Evolutionary conservation across 2,113 vertebrate genomes (phyloP), one percentile per base, ranked within the genome.

Genomic region (Zosterops pallidus): DNA sequence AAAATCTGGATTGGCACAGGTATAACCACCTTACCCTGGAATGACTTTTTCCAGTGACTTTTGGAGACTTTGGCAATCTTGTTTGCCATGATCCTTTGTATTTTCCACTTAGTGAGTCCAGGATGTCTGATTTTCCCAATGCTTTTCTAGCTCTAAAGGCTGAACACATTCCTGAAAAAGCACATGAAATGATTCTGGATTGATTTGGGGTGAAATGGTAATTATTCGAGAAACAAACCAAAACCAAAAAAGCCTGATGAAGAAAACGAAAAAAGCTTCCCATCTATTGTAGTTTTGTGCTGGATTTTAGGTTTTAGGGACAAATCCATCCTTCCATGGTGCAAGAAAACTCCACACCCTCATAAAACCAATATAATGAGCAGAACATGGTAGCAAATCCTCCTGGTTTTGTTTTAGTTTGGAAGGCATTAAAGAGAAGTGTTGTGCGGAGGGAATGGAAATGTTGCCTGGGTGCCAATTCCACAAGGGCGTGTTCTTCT

Each of bases 401-500:
- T 95, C 68, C 2, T 39, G 33, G 83, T 83, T 97, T 96, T 96
- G 85, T 95, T 92, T 92, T 90, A 94, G 71, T 76, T 94, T 94
- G 94, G 93, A 96, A 94, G 52, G 65, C 72, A 68, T 90, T 83
- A 90, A 93, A 95, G 84, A 87, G 76, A 87, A 96, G 33, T 60
- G 79, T 93, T 83, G 72, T 86, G 69, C 65, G 78, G 92, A 78
- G 47, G 47, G 92, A 92, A 86, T 93, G 93, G 95, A 95, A 96
- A 96, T n/a, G 88, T 94, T 90, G 76, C 86, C 35, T 0, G 9
- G 31, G 72, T 95, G 93, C 96, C 96, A 95, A 56, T 95, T 96
- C 87, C 90, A 95, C 95, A 97, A 95, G 94, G 94, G 93, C 1
- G 82, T 93, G 90, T 93, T 96, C 87, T 91, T 92, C 85, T 93